phyloP scores from a whole-genome alignment of 2,888 invertebrate genomes.

The Teleiodes luculella region DNA sequence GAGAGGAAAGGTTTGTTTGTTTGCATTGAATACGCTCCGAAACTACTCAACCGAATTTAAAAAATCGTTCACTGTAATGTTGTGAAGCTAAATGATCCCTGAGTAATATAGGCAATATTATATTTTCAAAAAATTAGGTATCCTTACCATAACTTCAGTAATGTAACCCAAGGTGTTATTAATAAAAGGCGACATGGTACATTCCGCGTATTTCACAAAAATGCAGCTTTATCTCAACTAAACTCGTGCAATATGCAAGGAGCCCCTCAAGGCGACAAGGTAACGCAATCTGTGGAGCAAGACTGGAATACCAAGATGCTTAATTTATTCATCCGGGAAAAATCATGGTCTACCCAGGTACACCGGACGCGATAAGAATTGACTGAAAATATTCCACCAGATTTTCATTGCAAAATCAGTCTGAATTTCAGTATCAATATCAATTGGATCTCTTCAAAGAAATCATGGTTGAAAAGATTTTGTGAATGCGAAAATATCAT shows the following conservation, averaged over 20 bases:
- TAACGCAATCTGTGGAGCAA: constrained; percentile 55
- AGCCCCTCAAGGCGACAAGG: constrained; percentile 59
- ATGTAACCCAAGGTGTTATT: too few relatives aligned
- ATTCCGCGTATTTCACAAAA: not conserved
- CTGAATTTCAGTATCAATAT: constrained; percentile 3
- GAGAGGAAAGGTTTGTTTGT: too few relatives aligned
- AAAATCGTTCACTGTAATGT: too few relatives aligned
- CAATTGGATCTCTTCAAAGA: constrained; percentile 1
- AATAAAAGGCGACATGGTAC: not conserved
- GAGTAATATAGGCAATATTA: too few relatives aligned
- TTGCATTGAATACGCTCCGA: too few relatives aligned
- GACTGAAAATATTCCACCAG: not conserved
- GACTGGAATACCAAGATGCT: constrained; percentile 55
- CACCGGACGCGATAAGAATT: constrained; percentile 37
- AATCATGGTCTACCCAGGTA: constrained; percentile 43
- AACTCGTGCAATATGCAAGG: constrained; percentile 54
- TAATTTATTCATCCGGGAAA: constrained; percentile 64
- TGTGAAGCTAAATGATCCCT: not conserved
- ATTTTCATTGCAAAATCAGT: not conserved
- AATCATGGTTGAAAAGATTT: not conserved
- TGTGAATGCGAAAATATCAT: not conserved
- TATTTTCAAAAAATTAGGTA: too few relatives aligned
- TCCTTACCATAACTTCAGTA: too few relatives aligned
- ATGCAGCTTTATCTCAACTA: constrained; percentile 4
- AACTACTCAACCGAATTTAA: too few relatives aligned